Evolutionary conservation across 2,888 invertebrate species (phyloP).

Genomic region (Megamerina dolium): DNA sequence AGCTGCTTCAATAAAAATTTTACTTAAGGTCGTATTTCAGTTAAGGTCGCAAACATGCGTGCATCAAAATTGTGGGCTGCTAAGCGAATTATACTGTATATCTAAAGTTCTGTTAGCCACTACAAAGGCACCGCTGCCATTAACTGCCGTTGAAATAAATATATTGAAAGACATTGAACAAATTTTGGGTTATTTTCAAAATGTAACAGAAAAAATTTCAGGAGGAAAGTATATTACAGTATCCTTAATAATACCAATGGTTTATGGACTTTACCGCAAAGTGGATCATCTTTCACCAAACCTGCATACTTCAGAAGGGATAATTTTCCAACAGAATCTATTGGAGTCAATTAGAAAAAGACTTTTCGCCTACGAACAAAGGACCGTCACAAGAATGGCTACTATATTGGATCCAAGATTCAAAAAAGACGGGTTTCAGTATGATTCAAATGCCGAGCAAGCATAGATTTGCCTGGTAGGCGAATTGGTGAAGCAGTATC

Average conservation of each 20-base stretch:
- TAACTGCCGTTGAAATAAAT: constrained; percentile 5
- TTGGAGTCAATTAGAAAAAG: not conserved
- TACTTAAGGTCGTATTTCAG: too few species aligned
- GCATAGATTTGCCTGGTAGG: too few species aligned
- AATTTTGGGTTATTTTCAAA: constrained; percentile 1
- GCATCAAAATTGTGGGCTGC: too few species aligned
- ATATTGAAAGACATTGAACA: constrained; percentile 1
- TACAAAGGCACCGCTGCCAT: constrained; percentile 3
- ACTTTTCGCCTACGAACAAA: not conserved
- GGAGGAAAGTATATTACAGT: too few species aligned
- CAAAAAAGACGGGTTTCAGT: not conserved
- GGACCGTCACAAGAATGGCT: constrained; percentile 1
- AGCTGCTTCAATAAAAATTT: too few species aligned
- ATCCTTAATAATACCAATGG: too few species aligned
- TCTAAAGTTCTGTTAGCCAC: constrained; percentile 7
- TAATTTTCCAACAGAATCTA: not conserved
- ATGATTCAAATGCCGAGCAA: too few species aligned
- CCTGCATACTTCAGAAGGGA: not conserved
- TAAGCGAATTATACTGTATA: too few species aligned
- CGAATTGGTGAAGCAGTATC: too few species aligned
- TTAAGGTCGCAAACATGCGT: too few species aligned
- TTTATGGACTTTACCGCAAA: not conserved
- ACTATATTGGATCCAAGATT: not conserved
- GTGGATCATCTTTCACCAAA: constrained; percentile 1
- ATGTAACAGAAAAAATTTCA: constrained; percentile 7